Evolutionary conservation across 2,113 vertebrate genomes (phyloP).

Genomic region (Harpagus bidentatus): DNA sequence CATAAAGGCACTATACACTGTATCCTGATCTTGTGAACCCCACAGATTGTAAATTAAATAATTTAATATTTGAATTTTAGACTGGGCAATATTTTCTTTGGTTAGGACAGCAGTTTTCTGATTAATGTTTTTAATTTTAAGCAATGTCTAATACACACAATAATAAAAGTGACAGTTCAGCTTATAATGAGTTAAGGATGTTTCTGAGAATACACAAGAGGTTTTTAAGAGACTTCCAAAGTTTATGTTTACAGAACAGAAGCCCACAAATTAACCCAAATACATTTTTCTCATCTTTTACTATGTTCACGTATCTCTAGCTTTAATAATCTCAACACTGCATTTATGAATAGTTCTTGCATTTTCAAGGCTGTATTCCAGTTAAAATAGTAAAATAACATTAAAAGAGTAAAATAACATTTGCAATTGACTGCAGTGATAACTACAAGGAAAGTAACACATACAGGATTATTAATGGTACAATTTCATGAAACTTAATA

Average conservation of each 20-base stretch:
- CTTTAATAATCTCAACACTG: conserved; percentile 25
- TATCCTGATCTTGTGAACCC: neutral
- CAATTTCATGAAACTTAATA: neutral
- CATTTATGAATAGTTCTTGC: neutral
- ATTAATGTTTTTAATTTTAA: conserved; percentile 86
- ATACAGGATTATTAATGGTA: neutral
- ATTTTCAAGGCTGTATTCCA: neutral
- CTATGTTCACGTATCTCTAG: neutral
- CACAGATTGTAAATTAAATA: conserved; percentile 54
- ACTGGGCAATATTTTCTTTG: conserved; percentile 72
- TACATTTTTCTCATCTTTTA: conserved; percentile 55
- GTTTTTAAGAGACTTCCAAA: conserved; percentile 54
- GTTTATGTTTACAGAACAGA: conserved; percentile 66
- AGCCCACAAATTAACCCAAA: conserved; percentile 64
- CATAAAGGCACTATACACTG: neutral
- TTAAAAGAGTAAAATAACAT: neutral
- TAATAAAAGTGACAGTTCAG: conserved; percentile 80
- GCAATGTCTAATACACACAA: conserved; percentile 72
- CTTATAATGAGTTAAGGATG: conserved; percentile 74
- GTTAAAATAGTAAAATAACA: neutral
- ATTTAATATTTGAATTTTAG: conserved; percentile 78
- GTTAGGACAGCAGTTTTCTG: conserved; percentile 75
- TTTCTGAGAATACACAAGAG: conserved; percentile 69
- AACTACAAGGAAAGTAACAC: neutral
- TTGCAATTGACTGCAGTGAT: neutral